Evolutionary conservation across 1,140 invertebrate genomes (phyloP).

Genomic region (Homalodisca vitripennis): DNA sequence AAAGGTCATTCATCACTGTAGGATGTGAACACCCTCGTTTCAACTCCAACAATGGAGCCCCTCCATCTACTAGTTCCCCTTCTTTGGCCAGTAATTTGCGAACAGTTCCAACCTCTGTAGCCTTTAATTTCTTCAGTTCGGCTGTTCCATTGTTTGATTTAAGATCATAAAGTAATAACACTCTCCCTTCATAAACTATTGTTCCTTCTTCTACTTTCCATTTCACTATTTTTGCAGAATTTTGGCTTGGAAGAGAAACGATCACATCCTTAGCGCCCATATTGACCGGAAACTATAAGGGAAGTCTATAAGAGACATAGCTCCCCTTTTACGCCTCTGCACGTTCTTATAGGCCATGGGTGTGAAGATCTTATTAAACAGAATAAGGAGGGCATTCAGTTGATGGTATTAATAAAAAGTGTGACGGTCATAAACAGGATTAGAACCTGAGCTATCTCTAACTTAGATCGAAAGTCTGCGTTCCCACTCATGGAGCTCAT

Average conservation of each 20-base stretch:
- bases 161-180: constrained; percentile 72
- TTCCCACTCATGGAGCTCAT: neutral
- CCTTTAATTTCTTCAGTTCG: constrained; percentile 56
- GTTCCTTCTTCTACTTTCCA: constrained; percentile 82
- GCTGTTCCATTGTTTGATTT: constrained; percentile 44
- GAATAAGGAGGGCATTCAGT: too few species aligned
- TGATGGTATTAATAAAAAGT: neutral
- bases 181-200: constrained; percentile 72
- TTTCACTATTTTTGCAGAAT: constrained; percentile 73
- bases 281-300: constrained; percentile 32
- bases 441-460: too few species aligned
- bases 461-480: too few species aligned
- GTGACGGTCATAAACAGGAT: too few species aligned
- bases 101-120: constrained; percentile 69
- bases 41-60: constrained; percentile 62
- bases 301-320: constrained; percentile 40
- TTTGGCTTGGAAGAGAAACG: constrained; percentile 46
- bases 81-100: constrained; percentile 67
- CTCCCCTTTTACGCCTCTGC: neutral
- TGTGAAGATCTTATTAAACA: too few species aligned
- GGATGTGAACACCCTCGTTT: constrained; percentile 82
- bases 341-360: neutral
- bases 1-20: constrained; percentile 97
- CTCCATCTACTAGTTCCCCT: constrained; percentile 66
- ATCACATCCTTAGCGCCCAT: constrained; percentile 39